Base-by-base conservation (phyloP, 2,113 vertebrate species). In the Puntigrus tetrazona region DNA sequence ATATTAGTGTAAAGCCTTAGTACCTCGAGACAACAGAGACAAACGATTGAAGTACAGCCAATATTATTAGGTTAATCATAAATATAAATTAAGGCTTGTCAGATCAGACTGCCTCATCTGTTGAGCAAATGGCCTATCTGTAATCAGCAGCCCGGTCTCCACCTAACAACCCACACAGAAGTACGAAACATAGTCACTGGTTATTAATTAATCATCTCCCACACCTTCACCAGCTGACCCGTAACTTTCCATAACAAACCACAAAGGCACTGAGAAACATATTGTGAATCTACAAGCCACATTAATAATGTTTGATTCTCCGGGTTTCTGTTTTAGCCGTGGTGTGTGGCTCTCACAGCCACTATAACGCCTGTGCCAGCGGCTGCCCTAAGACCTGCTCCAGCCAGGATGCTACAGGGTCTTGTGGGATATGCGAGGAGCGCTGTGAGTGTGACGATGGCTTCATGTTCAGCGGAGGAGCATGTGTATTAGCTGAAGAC, bases 371-470 rank as follows among this genome's bases (percentile, higher is more conserved):
- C 3, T 95, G 94, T 86, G 88, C 91, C 55, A 90, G 90, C 43
- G 92, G 91, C 59, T 95, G 94, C 87, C 92, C 93, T 0, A 86
- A 91, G 4, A 91, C 88, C 43, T 96, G 95, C 87, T 89, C 91
- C 43, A 79, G 36, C n/a, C 55, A 77, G 83, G 92, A 94, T 81
- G 41, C 85, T 18, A 4, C 75, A 41, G 79, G 77, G 10, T 83
- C 86, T 47, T 96, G 94, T 84, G 93, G 87, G 82, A 91, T 78
- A 63, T 95, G 94, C 78, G 90, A 91, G 81, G 92, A 94, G 86
- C 90, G 88, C 83, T 96, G 95, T 8, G 91, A 93, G 83, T 96
- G 95, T 82, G 86, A 94, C 65, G 25, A 83, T 1, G 94, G 94
- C 38, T 94, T 92, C 82, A 89, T 94, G 81, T 90, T 95, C 76